A percentile compares a stretch with the other conserved stretches of the same genome.
Conservation (phyloP, 1,140 invertebrate genomes). For the Rhyzopertha dominica region DNA sequence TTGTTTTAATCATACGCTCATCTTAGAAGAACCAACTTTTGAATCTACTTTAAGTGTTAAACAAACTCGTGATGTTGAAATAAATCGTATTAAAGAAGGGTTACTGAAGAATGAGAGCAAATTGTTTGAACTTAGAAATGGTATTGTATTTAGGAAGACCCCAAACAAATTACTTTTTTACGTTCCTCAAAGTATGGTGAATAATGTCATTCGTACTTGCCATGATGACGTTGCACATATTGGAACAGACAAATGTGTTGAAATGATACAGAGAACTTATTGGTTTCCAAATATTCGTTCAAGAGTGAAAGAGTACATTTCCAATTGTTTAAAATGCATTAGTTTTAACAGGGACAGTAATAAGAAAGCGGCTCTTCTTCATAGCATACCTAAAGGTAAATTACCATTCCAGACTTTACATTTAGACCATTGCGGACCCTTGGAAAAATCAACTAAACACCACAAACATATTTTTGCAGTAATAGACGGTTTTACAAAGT, state of each 20-base stretch:
- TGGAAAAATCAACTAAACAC: constrained; percentile 16
- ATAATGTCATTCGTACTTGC: constrained; percentile 13
- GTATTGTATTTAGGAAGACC: constrained; percentile 16
- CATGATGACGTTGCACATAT: constrained; percentile 19
- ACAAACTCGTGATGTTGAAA: constrained; percentile 11
- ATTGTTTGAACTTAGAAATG: constrained; percentile 16
- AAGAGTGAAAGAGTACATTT: constrained; percentile 16
- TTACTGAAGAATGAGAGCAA: constrained; percentile 3
- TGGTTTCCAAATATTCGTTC: constrained; percentile 23
- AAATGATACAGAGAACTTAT: constrained; percentile 18
- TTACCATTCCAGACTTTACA: constrained; percentile 30
- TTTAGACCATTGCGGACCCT: constrained; percentile 34
- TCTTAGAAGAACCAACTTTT: constrained; percentile 15
- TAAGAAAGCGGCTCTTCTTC: constrained; percentile 28
- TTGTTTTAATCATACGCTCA: constrained; percentile 7
- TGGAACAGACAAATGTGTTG: constrained; percentile 15
- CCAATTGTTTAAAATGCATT: constrained; percentile 31
- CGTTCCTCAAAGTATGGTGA: constrained; percentile 16
- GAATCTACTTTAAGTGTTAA: constrained; percentile 8
- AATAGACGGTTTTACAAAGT: constrained; percentile 29
- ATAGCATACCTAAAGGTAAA: constrained; percentile 30
- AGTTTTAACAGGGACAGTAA: constrained; percentile 17
- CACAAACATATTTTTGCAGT: constrained; percentile 23
- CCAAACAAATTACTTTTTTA: constrained; percentile 14
- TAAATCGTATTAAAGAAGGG: background rate